Conservation (phyloP, 2,113 vertebrate genomes). For the Peromyscus californicus region DNA sequence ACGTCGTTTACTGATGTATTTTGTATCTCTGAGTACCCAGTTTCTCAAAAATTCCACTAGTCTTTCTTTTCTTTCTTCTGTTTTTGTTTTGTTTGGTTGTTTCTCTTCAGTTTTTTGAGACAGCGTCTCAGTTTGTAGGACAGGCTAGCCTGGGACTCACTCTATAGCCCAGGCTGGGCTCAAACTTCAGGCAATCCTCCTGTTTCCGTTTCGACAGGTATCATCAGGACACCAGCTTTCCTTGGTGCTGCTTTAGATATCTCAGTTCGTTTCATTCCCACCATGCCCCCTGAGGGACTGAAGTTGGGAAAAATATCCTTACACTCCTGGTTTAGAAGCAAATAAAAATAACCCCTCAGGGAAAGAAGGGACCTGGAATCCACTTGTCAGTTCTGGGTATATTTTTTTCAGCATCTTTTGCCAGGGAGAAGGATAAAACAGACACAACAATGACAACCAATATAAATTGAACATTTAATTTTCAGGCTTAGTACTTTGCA, state of each 20-base stretch:
- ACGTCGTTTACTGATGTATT: neutral
- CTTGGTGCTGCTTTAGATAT: neutral
- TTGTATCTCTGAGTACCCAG: neutral
- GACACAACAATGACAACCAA: fast-evolving
- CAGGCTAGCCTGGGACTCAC: neutral
- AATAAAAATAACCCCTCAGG: neutral
- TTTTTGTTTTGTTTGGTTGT: too few species aligned
- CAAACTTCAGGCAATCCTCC: neutral
- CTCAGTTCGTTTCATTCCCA: neutral
- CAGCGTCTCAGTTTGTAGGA: neutral
- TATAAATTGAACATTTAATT: neutral
- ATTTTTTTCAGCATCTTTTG: neutral
- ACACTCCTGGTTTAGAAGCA: neutral
- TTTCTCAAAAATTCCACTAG: neutral
- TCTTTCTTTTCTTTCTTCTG: neutral
- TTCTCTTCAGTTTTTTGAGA: neutral
- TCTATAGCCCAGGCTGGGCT: neutral
- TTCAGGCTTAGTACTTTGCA: neutral
- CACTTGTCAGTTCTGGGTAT: neutral
- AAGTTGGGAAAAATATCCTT: neutral
- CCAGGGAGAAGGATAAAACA: neutral
- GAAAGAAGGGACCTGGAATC: neutral
- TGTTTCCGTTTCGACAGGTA: neutral
- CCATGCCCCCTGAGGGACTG: neutral
- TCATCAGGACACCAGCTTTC: neutral